Base-by-base conservation (phyloP, 2,797 vertebrate species). In the Martes flavigula region DNA sequence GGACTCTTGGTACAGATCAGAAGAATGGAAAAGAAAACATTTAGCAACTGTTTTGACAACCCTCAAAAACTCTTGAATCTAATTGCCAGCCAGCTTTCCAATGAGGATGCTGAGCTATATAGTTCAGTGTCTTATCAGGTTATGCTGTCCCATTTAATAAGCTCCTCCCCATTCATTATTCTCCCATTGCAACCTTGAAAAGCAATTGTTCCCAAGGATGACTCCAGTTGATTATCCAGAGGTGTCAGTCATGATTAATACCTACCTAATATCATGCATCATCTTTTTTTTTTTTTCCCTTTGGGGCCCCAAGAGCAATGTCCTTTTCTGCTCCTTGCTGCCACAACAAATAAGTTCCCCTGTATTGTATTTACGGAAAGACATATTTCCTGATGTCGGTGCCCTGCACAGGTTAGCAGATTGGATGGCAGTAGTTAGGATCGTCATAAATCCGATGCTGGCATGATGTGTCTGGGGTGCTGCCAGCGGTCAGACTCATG, bases 171-270 rank as follows among this genome's bases (percentile, higher is more conserved):
- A 96, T 98, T 99, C 93, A 97, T 98, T 98, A 97, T 98, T 98
- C 97, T 98, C 60, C 32, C 58, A 97, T 98, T 98, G 98, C 98
- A 98, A 98, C 98, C 98, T 99, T 99, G 98, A 99, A 98, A 98
- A 98, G 98, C 98, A 96, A 98, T 98, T 98, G 96, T 98, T 98
- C 98, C 97, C 97, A 96, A 98, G 98, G 98, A 98, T 99, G 98
- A 97, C 97, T 98, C 89, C 78, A 97, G 97, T 97, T 98, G 98
- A 98, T 99, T 99, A 98, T 98, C 98, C 98, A 98, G 98, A 99
- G 98, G 98, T 98, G 98, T 98, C 98, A 98, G 95, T 91, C 93
- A 97, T 98, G 98, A 99, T 99, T 99, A 99, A 99, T 99, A 98
- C 97, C 94, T 98, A 93, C 95, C 97, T 98, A 98, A 98, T 94